Conservation (phyloP, 2,888 invertebrate species). For the Cactoblastis cactorum region DNA sequence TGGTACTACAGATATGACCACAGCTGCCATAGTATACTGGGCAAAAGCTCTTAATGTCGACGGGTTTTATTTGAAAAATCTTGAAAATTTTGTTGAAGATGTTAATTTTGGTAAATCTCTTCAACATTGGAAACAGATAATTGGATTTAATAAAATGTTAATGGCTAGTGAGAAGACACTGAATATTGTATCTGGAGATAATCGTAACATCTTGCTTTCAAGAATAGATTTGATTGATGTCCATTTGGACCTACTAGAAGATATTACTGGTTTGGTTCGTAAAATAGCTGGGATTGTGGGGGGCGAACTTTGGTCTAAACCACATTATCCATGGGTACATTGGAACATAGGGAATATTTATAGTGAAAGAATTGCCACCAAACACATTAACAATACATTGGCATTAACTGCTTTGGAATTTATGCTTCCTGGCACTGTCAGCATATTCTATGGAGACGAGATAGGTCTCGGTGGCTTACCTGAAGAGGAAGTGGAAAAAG, state of each 20-base stretch:
- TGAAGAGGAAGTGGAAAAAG: conserved; percentile 71
- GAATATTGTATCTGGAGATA: conserved; percentile 56
- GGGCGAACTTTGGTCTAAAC: conserved; percentile 80
- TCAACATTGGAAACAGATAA: conserved; percentile 83
- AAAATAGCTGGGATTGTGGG: conserved; percentile 79
- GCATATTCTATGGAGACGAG: conserved; percentile 95
- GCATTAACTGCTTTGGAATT: conserved; percentile 86
- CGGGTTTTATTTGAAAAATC: conserved; percentile 92
- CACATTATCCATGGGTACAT: conserved; percentile 86
- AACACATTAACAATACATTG: conserved; percentile 81
- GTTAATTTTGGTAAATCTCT: conserved; percentile 78
- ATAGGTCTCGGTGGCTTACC: conserved; percentile 83
- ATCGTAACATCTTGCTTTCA: conserved; percentile 81
- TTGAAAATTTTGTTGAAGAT: conserved; percentile 83
- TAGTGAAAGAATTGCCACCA: conserved; percentile 78
- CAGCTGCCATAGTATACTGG: conserved; percentile 59
- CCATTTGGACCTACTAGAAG: conserved; percentile 78
- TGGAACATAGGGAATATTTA: conserved; percentile 87
- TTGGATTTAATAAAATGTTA: conserved; percentile 81
- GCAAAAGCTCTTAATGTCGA: conserved; percentile 86
- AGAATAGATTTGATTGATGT: conserved; percentile 87
- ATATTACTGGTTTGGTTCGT: conserved; percentile 76
- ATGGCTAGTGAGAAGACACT: conserved; percentile 82
- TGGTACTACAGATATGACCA: conserved; percentile 50
- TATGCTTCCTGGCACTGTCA: conserved; percentile 91